These are phyloP conservation scores for Tetramorium parvispinum DNA, from an alignment of 1,140 invertebrate genomes.

Conservation along the genomic window DNA sequence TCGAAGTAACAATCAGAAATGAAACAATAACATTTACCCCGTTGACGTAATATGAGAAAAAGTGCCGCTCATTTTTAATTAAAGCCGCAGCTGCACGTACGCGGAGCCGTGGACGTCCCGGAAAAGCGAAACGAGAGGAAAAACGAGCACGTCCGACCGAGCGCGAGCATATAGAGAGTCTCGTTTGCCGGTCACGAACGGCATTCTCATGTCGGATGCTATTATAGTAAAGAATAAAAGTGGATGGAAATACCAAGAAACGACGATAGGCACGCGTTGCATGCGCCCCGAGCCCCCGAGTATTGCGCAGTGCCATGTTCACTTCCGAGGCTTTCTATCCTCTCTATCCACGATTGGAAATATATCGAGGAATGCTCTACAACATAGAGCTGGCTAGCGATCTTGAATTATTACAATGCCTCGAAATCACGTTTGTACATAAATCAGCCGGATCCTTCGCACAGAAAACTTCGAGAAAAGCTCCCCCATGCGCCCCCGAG, in stretches of 20 bases:
- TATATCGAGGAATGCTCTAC: constrained; percentile 37
- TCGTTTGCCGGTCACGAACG: constrained; percentile 61
- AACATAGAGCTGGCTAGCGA: neutral
- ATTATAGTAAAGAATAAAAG: constrained; percentile 65
- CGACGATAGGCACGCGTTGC: constrained; percentile 60
- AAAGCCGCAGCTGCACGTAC: constrained; percentile 57
- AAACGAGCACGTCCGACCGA: constrained; percentile 56
- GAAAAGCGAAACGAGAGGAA: constrained; percentile 58
- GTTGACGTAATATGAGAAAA: constrained; percentile 63
- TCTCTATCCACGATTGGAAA: neutral
- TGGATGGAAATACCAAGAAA: constrained; percentile 63
- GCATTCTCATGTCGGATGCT: constrained; percentile 57
- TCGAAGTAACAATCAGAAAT: constrained; percentile 46
- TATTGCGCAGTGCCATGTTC: constrained; percentile 20
- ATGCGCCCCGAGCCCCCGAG: constrained; percentile 10
- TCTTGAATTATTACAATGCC: constrained; percentile 46
- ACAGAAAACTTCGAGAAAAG: constrained; percentile 16
- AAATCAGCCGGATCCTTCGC: constrained; percentile 27
- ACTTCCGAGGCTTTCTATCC: neutral
- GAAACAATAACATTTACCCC: constrained; percentile 55
- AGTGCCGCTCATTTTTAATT: constrained; percentile 60
- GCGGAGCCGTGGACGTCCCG: constrained; percentile 41
- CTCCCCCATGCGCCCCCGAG: too few species aligned
- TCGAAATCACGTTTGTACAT: constrained; percentile 26
- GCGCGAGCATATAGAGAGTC: constrained; percentile 48